These are phyloP conservation scores for Dyspetes luteomarginatus DNA, from an alignment of 2,888 invertebrate species.

Conservation along the genomic window DNA sequence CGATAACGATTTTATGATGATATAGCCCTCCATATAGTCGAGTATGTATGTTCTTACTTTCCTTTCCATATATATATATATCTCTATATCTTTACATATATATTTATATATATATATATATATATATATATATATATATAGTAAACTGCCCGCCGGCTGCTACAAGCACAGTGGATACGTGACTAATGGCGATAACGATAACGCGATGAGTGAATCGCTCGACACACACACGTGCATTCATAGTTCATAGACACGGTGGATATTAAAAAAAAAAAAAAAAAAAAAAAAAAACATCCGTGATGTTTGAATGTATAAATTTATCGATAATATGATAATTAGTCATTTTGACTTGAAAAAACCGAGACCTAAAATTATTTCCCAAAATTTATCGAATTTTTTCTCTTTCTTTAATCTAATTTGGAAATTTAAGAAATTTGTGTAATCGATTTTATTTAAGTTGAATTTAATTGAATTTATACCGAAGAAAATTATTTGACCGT, in stretches of 20 bases:
- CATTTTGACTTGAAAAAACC: conserved; percentile 33
- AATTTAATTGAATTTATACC: no score
- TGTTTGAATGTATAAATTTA: conserved; percentile 29
- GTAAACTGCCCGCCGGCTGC: conserved; percentile 70
- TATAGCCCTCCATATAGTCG: conserved; percentile 59
- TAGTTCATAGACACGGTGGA: conserved; percentile 3
- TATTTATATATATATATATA: background rate
- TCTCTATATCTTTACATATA: background rate
- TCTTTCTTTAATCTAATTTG: background rate
- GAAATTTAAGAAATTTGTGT: no score
- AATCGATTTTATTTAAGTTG: no score
- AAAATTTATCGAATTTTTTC: background rate
- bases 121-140: conserved; percentile 25
- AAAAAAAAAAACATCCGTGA: conserved; percentile 7
- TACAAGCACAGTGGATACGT: conserved; percentile 77
- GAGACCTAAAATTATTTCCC: no score
- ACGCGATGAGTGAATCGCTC: conserved; percentile 66
- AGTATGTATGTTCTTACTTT: conserved; percentile 54
- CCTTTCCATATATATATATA: conserved; percentile 18
- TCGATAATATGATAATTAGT: conserved; percentile 60
- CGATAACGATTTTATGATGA: conserved; percentile 75
- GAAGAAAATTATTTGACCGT: no score
- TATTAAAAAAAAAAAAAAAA: no score
- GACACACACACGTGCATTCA: conserved; percentile 31
- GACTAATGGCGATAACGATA: conserved; percentile 82